Conservation (phyloP, 2,113 vertebrate species). For the Salminus brasiliensis region DNA sequence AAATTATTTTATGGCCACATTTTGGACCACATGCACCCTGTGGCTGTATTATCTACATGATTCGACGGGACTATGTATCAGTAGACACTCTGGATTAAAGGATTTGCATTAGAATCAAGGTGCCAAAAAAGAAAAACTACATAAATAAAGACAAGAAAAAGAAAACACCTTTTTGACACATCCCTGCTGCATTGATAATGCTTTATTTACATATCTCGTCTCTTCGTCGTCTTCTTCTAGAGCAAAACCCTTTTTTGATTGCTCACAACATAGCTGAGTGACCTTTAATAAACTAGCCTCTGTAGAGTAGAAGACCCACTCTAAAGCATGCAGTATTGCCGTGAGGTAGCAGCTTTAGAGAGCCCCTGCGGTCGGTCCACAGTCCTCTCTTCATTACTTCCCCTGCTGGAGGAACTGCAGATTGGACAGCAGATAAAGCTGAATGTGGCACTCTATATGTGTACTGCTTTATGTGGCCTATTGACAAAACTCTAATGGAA, state of each 20-base stretch:
- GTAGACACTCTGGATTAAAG: no score
- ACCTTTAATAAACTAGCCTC: not conserved
- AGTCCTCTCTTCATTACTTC: not conserved
- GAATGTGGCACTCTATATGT: not conserved
- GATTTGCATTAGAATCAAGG: no score
- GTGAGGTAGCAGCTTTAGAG: not conserved
- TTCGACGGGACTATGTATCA: no score
- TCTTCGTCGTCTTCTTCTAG: not conserved
- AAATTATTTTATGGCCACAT: no score
- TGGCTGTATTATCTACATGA: no score
- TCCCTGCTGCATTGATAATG: no score
- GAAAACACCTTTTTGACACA: no score
- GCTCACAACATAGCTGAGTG: not conserved
- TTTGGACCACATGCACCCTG: no score
- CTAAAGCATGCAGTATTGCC: not conserved
- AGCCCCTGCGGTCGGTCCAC: not conserved
- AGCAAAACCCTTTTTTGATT: not conserved
- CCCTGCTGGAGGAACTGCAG: conserved; percentile 1
- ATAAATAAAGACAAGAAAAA: no score
- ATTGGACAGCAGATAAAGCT: conserved; percentile 26
- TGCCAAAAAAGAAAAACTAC: no score
- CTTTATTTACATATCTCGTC: no score
- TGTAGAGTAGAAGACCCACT: not conserved
- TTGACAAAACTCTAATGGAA: conserved; percentile 32
- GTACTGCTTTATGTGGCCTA: not conserved